Base-by-base conservation (phyloP, 2,113 vertebrate genomes). In the Halcyon senegalensis region DNA sequence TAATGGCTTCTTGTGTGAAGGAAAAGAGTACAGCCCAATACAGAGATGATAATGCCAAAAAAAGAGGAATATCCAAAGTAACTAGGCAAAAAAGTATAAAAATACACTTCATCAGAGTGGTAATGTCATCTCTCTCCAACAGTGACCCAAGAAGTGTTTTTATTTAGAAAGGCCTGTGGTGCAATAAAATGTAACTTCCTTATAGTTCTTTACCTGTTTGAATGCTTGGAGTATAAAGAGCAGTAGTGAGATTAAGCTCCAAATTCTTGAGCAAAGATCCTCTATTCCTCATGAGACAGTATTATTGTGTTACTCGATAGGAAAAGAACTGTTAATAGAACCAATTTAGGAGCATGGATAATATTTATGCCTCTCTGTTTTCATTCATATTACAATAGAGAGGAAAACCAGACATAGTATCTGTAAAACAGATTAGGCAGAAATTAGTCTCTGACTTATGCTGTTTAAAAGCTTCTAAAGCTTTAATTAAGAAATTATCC, bases 401-500 rank as follows among this genome's bases (percentile, higher is more conserved):
- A 77, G 84, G 72, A 93, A 93, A 96, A 95, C 25, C 80, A 94
- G 77, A 63, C 37, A 4, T 6, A 18, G 18, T 25, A 68, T 89
- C 89, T 79, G 66, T 90, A 73, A 91, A 96, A 73, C 56, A 94
- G 46, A 96, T 96, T 80, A 95, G 63, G 46, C 33, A 93, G 82
- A 95, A 95, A 89, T 87, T 87, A 60, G 72, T 93, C 74, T 30
- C 74, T 96, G 92, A 94, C 58, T 70, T 84, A 55, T 8, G 41
- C 24, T 64, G 91, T 94, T 91, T 68, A 96, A 97, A 97, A 84
- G 76, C 79, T 80, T 94, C 91, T 75, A 84, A 96, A 95, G 56
- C 51, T 97, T 96, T 97, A 96, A 97, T 96, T 96, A 96, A 95
- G 72, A 84, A 97, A 84, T 91, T 95, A 94, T 37, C 84, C 53